These are phyloP conservation scores for Orgyia antiqua DNA, from an alignment of 2,888 invertebrate genomes.

Conservation along the genomic window DNA sequence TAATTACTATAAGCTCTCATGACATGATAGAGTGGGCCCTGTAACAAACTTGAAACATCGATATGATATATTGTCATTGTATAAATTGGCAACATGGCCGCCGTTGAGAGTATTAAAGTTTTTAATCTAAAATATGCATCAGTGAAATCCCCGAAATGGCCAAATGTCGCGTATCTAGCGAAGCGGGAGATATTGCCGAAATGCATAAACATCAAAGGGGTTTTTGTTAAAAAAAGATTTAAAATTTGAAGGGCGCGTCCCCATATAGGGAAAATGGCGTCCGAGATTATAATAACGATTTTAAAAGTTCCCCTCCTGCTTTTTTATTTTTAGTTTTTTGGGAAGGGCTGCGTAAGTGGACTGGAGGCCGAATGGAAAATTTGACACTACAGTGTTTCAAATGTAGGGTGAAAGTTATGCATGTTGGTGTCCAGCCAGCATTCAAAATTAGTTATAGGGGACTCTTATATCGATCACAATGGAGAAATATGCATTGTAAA, in stretches of 20 bases:
- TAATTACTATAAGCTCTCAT: conserved; percentile 29
- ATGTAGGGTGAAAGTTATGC: conserved; percentile 57
- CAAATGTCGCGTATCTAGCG: conserved; percentile 67
- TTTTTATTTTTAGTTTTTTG: conserved; percentile 62
- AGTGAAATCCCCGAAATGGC: conserved; percentile 62
- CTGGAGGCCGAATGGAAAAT: conserved; percentile 62
- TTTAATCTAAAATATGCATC: conserved; percentile 75
- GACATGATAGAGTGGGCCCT: conserved; percentile 34
- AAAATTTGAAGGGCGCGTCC: conserved; percentile 76
- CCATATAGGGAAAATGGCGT: conserved; percentile 67
- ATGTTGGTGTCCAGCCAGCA: conserved; percentile 33
- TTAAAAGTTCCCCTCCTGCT: conserved; percentile 63
- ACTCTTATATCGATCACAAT: conserved; percentile 12
- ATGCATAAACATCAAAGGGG: conserved; percentile 75
- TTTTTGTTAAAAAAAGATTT: conserved; percentile 70
- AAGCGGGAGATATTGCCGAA: conserved; percentile 71
- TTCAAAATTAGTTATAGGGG: conserved; percentile 21
- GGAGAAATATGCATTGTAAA: conserved; percentile 8
- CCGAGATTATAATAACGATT: conserved; percentile 79
- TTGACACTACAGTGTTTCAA: conserved; percentile 63
- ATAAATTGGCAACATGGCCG: conserved; percentile 37
- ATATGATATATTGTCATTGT: conserved; percentile 42
- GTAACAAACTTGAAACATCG: conserved; percentile 35
- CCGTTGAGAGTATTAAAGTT: conserved; percentile 48
- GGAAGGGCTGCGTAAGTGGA: conserved; percentile 70